Percentiles rank a stretch among this genome's conserved stretches.
phyloP scores from a whole-genome alignment of 92 coral and sea anemone species.

The Umimayanthus chanpuru region DNA sequence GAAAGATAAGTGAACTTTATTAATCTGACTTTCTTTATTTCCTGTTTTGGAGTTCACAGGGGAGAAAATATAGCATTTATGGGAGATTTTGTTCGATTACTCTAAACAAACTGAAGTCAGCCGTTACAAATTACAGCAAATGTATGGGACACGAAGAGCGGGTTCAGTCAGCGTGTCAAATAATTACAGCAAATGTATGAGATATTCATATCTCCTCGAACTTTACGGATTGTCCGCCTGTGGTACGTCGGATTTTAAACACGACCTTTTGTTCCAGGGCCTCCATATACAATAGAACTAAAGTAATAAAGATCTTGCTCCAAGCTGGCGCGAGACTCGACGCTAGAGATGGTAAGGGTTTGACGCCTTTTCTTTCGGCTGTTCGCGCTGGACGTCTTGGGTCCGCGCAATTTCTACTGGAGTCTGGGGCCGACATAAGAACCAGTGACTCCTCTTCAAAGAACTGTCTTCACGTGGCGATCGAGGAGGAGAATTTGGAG shows the following conservation, averaged over 20 bases:
- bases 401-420: conserved; percentile 59
- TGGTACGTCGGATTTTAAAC: background rate
- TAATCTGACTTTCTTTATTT: too few relatives aligned
- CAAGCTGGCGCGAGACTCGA: conserved; percentile 36
- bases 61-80: too few relatives aligned
- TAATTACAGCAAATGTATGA: too few relatives aligned
- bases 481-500: conserved; percentile 49
- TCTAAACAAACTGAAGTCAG: too few relatives aligned
- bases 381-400: conserved; percentile 57
- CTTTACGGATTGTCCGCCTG: too few relatives aligned
- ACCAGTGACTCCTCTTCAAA: conserved; percentile 58
- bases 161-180: too few relatives aligned
- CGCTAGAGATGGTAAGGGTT: conserved; percentile 45
- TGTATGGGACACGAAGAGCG: too few relatives aligned
- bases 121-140: too few relatives aligned
- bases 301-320: conserved; percentile 52
- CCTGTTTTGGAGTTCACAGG: too few relatives aligned
- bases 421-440: conserved; percentile 62
- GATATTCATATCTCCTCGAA: too few relatives aligned
- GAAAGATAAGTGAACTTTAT: too few relatives aligned
- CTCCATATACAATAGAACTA: conserved; percentile 50
- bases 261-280: conserved; percentile 57
- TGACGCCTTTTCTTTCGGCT: conserved; percentile 71
- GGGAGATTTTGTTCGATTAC: too few relatives aligned
- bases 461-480: conserved; percentile 71